Evolutionary conservation across 1,140 invertebrate genomes (phyloP), one percentile per base, ranked within the genome.

Genomic region (Mycetomoellerius zeteki): DNA sequence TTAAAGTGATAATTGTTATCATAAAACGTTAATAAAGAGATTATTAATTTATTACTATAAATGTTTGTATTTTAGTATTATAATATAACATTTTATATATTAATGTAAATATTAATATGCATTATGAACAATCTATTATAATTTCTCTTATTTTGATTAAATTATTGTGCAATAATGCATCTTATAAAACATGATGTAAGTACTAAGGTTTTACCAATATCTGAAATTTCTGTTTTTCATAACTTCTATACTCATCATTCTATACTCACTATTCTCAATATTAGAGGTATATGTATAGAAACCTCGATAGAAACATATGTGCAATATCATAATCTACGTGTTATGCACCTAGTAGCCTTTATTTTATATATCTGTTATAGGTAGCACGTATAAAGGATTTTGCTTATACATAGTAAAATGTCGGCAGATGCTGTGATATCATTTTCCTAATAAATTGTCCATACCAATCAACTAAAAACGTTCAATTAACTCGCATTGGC

Each of bases 351-450:
- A 54, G 5, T 27, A 77, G 37, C 10, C 10, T 71, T 71, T 62
- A 16, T 19, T 69, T 37, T 86, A 73, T 82, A n/a, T 78, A 85
- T 91, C 73, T 91, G 88, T 91, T 91, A 52, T 91, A 91, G 90
- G 87, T 85, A 86, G 50, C 30, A 78, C 67, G 65, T 52, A 86
- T 71, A 88, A 69, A 85, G 78, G 77, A 21, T 72, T 90, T 84
- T 78, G 78, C 30, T 89, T 89, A 58, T 71, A 19, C 58, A 82
- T 62, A 82, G 60, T 30, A 81, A 58, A 80, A 56, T 64, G 58
- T 78, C 30, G 24, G 62, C 77, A 84, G 81, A 37, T 85, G 37
- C 58, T 60, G 62, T 69, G 14, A 75, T 88, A 88, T 78, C 14
- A 43, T 71, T 69, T 43, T 4, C n/a, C 47, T 90, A 76, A 80